Conservation (phyloP, 2,888 invertebrate species). For the Brenthis hecate region DNA sequence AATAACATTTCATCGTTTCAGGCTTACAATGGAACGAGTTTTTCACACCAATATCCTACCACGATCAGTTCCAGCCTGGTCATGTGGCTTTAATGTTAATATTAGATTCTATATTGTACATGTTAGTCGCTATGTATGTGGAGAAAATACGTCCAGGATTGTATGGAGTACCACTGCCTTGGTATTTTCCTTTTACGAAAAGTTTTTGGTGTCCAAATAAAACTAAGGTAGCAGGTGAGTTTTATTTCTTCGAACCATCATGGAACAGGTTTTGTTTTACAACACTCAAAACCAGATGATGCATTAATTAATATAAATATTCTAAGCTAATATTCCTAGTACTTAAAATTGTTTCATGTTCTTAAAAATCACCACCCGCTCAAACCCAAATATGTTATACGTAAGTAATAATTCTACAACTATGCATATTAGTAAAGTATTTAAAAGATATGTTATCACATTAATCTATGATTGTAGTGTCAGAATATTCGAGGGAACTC, state of each 20-base stretch:
- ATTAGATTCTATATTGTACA: slow-evolving; percentile 87
- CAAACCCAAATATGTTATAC: too few relatives aligned
- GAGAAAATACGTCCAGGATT: slow-evolving; percentile 94
- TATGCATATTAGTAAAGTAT: too few relatives aligned
- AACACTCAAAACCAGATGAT: too few relatives aligned
- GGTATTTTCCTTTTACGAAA: slow-evolving; percentile 90
- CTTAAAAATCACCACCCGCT: too few relatives aligned
- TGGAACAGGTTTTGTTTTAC: too few relatives aligned
- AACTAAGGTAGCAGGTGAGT: slow-evolving; percentile 61
- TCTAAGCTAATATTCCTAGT: too few relatives aligned
- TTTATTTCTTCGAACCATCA: not conserved
- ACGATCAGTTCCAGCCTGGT: slow-evolving; percentile 87
- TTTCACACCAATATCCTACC: slow-evolving; percentile 85
- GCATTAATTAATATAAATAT: too few relatives aligned
- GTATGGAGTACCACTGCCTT: slow-evolving; percentile 91
- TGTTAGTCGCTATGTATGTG: slow-evolving; percentile 90
- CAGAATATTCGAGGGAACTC: too few relatives aligned
- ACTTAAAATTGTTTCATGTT: too few relatives aligned
- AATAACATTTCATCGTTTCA: slow-evolving; percentile 42
- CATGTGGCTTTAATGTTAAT: slow-evolving; percentile 88
- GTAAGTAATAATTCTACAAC: too few relatives aligned
- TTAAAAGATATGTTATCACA: too few relatives aligned
- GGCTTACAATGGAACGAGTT: slow-evolving; percentile 86
- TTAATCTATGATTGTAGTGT: too few relatives aligned
- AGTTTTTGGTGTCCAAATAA: slow-evolving; percentile 80